Base-by-base conservation (phyloP, 2,113 vertebrate species). In the Tauraco erythrolophus region DNA sequence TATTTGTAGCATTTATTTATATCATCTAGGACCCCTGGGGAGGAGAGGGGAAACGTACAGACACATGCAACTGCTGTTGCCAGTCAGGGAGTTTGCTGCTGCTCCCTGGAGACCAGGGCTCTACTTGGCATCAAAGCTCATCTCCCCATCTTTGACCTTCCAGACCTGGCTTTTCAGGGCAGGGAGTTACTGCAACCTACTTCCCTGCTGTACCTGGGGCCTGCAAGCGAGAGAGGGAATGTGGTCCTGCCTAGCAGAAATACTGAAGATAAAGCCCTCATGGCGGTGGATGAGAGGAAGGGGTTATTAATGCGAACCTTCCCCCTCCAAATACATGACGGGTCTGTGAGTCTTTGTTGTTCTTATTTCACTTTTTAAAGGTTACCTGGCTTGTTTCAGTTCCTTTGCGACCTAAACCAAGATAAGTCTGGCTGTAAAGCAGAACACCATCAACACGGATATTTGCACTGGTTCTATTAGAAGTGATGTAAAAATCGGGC, bases 1-100 rank as follows among this genome's bases (percentile, higher is more conserved):
- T 87, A 41, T 76, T 92, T 61, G 30, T 57, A 94, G 82, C 48
- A 23, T 76, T 84, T 71, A 62, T 95, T 95, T 94, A 35, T 84
- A 84, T 61, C 23, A 53, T 64, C 39, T 46, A 65, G 65, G 41
- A 84, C n/a, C 50, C 53, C 78, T 70, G 62, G 58, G 69, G 86
- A 86, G 35, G 53, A 81, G 83, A 92, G 37, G 41, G 77, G 69
- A 89, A 91, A n/a, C 35, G 75, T 91, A 39, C 61, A 95, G 84
- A 87, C 48, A 37, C 41, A 8, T 19, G 28, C 25, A 68, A 37
- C 70, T 84, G 72, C 72, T 71, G 41, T 87, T 85, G 69, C 41
- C 65, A 57, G 51, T 27, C 28, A 74, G 51, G 46, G 80, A 88
- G 24, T 6, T 1, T n/a, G 62, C 75, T 76, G 51, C 1, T 5